Base-by-base conservation (phyloP, 2,113 vertebrate species). In the Gavialis gangeticus region DNA sequence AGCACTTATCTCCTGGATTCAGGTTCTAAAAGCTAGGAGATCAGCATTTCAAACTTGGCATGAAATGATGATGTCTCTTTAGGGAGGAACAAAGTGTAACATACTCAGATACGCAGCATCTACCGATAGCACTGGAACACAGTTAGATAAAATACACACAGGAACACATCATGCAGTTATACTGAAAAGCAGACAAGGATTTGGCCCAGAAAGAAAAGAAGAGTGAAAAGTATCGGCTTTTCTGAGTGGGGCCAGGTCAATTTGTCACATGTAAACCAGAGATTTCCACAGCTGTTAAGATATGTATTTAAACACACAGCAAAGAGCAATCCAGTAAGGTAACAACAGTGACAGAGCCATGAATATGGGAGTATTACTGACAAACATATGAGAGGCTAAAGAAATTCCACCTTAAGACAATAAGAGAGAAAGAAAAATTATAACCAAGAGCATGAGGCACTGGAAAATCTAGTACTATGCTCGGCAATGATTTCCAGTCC, bases 41-140 rank as follows among this genome's bases (percentile, higher is more conserved):
- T 22, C 89, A 93, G 87, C 92, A 75, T 66, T 77, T 87, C 69
- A 96, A 94, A 88, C 78, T 95, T 97, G 96, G 94, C 95, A 96
- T 77, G n/a, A 2, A 63, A 87, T 46, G 10, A 27, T 21, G 69
- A 30, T 58, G 69, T 92, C 81, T 94, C 96, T 89, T 95, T 55
- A 86, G 84, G 90, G 96, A 78, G 75, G 96, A 97, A 96, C 55
- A 10, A 91, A 69, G 82, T 54, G 64, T 95, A 76, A 94, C 34
- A 64, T 96, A 94, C 96, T 94, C 84, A 81, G 63, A 93, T 79
- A 93, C 94, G 85, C 95, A 89, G 90, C 46, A 81, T 71, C 93
- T 89, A 81, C 96, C 64, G 87, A 93, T n/a, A 93, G 79, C 69
- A 93, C 83, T 85, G 85, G 64, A 94, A 89, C 34, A 95, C 55